Base-by-base conservation (phyloP, 2,797 vertebrate genomes). In the Austrolebias charrua region DNA sequence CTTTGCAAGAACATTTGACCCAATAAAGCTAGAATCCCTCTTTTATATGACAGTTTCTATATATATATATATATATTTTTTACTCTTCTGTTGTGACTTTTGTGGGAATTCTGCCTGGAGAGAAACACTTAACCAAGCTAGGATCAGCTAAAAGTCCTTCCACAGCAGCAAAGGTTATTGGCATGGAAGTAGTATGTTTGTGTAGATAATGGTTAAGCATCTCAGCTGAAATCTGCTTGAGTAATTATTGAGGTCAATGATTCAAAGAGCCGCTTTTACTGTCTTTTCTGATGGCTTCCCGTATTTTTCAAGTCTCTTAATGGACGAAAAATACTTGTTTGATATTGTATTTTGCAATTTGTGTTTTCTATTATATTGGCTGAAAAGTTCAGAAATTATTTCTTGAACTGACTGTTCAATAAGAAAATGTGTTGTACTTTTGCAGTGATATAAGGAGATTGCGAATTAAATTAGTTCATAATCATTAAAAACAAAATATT, bases 81-180 rank as follows among this genome's bases (percentile, higher is more conserved):
- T 60, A 63, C 71, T 61, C 63, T 55, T 52, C 38, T 71, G 69
- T 75, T 84, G 69, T 76, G 74, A 19, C 66, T 67, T 63, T 78
- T 89, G 88, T 85, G 81, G 89, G 88, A 71, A 90, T 86, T 80
- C 73, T 15, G 73, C 90, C 83, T 28, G 44, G 63, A 86, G 89
- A 86, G 76, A 87, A 86, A 87, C 86, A 81, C 70, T 50, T 33
- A 58, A 28, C 16, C n/a, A 57, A 45, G 85, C 83, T 58, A 52
- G 79, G 65, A 66, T 80, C 77, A 74, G 67, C 70, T 76, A 73
- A 68, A 53, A 82, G 81, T 71, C 76, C 61, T 63, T 58, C 71
- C 63, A 72, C 67, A 52, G 81, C 7, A 74, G 60, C 68, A 50
- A 63, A 73, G 70, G 45, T 71, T 80, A 91, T 87, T 89, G 81